These are phyloP conservation scores for Chloropsis cyanopogon DNA, from an alignment of 2,113 vertebrate genomes.

Conservation along the genomic window DNA sequence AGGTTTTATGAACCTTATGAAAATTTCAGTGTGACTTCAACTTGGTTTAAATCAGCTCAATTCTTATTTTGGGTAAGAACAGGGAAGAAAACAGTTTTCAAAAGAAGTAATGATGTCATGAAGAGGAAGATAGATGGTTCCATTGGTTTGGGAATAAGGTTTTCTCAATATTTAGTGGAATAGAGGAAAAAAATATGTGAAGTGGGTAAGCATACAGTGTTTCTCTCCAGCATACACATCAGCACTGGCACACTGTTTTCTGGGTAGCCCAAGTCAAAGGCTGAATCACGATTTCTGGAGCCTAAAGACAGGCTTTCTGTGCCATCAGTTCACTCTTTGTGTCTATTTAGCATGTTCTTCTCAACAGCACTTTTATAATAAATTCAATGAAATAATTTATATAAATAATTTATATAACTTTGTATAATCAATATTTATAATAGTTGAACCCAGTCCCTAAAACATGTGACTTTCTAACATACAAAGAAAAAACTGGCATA, in stretches of 20 bases:
- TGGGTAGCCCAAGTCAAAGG: background rate
- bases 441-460: background rate
- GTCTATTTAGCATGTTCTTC: background rate
- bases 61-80: background rate
- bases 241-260: background rate
- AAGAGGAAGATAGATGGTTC: background rate
- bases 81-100: background rate
- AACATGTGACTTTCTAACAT: background rate
- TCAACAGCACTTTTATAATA: background rate
- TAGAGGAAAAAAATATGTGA: background rate
- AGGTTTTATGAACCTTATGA: background rate
- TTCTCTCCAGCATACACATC: background rate
- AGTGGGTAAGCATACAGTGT: background rate
- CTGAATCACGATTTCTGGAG: background rate
- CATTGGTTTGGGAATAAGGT: background rate
- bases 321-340: background rate
- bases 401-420: background rate
- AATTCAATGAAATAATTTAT: background rate
- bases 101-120: background rate
- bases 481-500: background rate
- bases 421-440: background rate
- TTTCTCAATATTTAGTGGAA: background rate
- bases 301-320: background rate
- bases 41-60: background rate
- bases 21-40: background rate